These are phyloP conservation scores for Coelogynopora nodosa DNA, from an alignment of 2,888 invertebrate genomes.

Conservation along the genomic window DNA sequence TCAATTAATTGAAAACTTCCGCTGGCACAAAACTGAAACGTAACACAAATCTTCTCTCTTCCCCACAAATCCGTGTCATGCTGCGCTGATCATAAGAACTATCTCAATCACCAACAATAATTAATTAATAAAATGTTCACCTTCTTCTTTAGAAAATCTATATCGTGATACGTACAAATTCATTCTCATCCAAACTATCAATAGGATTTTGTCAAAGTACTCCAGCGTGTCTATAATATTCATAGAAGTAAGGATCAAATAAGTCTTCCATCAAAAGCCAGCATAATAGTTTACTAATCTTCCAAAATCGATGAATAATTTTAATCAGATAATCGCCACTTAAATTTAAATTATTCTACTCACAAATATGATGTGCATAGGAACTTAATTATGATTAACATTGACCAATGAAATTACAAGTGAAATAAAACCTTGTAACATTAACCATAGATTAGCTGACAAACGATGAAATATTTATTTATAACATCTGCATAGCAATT, in stretches of 20 bases:
- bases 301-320: slow-evolving; percentile 17
- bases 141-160: slow-evolving; percentile 22
- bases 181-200: slow-evolving; percentile 24
- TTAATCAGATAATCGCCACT: slow-evolving; percentile 11
- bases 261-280: slow-evolving; percentile 11
- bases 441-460: slow-evolving; percentile 23
- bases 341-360: not conserved
- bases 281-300: not conserved
- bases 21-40: slow-evolving; percentile 13
- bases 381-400: slow-evolving; percentile 12
- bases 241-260: slow-evolving; percentile 31
- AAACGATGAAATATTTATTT: slow-evolving; percentile 22
- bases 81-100: not conserved
- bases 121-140: not conserved
- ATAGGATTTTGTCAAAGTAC: not conserved
- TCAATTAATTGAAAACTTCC: slow-evolving; percentile 20
- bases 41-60: slow-evolving; percentile 11
- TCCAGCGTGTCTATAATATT: slow-evolving; percentile 19
- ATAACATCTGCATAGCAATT: slow-evolving; percentile 18
- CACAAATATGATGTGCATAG: not conserved
- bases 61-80: not conserved
- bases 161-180: slow-evolving; percentile 7
- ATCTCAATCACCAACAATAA: slow-evolving; percentile 16
- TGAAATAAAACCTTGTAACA: not conserved
- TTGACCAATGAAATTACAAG: slow-evolving; percentile 2